These are phyloP conservation scores for Galago senegalensis DNA, from an alignment of 2,797 vertebrate species.

Conservation along the genomic window DNA sequence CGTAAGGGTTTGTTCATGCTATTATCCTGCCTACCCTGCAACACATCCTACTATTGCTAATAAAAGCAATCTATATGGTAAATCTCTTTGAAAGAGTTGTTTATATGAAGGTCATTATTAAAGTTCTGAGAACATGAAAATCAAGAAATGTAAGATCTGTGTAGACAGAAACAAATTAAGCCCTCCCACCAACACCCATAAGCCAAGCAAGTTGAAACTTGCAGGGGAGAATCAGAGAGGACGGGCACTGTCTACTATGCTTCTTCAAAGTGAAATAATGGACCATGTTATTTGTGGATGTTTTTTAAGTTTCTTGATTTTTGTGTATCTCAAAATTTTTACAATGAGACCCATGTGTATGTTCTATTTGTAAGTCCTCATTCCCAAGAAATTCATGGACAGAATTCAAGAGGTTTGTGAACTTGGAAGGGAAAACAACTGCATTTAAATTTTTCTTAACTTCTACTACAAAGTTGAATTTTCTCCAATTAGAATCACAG, in stretches of 20 bases:
- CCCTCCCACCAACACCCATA: too few species aligned
- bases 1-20: neutral
- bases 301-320: too few species aligned
- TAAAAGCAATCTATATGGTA: neutral
- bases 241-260: too few species aligned
- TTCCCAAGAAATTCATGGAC: neutral
- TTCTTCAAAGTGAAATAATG: too few species aligned
- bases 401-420: neutral
- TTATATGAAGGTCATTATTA: neutral
- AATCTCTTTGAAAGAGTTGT: neutral
- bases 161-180: too few species aligned
- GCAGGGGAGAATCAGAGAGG: too few species aligned
- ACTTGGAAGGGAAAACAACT: neutral
- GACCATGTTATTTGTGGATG: too few species aligned
- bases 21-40: neutral
- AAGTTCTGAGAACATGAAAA: too few species aligned
- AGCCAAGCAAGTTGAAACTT: too few species aligned
- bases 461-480: neutral
- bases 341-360: neutral
- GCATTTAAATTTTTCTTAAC: neutral
- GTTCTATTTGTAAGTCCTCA: neutral
- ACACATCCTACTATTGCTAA: neutral
- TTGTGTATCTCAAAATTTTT: too few species aligned
- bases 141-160: too few species aligned
- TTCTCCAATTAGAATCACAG: neutral